Conservation (phyloP, 2,113 vertebrate genomes). For the Callopanchax toddi region DNA sequence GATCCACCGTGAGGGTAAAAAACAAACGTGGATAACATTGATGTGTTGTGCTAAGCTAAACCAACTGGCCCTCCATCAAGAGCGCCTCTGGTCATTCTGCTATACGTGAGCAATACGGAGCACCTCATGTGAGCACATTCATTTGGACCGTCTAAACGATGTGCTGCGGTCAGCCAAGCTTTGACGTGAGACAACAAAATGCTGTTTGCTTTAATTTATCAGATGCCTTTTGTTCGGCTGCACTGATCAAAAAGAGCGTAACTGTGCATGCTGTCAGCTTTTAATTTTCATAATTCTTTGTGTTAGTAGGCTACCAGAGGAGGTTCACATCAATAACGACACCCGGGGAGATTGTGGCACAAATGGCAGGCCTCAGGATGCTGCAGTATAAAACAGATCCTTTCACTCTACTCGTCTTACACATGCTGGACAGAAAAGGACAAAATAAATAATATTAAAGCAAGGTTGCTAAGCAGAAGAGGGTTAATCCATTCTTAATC, state of each 20-base stretch:
- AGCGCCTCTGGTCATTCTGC: slow-evolving; percentile 16
- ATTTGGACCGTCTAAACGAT: slow-evolving; percentile 24
- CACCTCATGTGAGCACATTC: slow-evolving; percentile 25
- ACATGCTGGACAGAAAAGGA: slow-evolving; percentile 33
- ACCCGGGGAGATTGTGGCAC: slow-evolving; percentile 24
- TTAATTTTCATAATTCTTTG: slow-evolving; percentile 70
- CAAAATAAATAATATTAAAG: slow-evolving; percentile 59
- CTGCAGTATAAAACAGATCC: slow-evolving; percentile 33
- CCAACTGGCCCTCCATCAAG: slow-evolving; percentile 7
- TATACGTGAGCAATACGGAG: neutral
- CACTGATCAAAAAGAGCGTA: slow-evolving; percentile 63
- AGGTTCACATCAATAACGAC: slow-evolving; percentile 54
- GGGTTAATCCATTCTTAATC: slow-evolving; percentile 44
- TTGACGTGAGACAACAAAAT: slow-evolving; percentile 46
- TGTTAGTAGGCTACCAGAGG: slow-evolving; percentile 42
- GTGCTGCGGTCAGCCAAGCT: slow-evolving; percentile 44
- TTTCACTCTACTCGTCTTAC: slow-evolving; percentile 51
- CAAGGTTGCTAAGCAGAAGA: slow-evolving; percentile 55
- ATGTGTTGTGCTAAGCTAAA: slow-evolving; percentile 18
- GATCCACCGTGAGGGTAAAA: neutral
- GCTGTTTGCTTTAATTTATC: slow-evolving; percentile 59
- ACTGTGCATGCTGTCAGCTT: slow-evolving; percentile 45
- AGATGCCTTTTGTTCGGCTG: slow-evolving; percentile 54
- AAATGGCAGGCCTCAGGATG: slow-evolving; percentile 30
- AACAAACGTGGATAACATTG: slow-evolving; percentile 7